Percentiles rank a stretch among this genome's conserved stretches.
Conservation (phyloP, 1,140 invertebrate genomes). For the Nebria ingens region DNA sequence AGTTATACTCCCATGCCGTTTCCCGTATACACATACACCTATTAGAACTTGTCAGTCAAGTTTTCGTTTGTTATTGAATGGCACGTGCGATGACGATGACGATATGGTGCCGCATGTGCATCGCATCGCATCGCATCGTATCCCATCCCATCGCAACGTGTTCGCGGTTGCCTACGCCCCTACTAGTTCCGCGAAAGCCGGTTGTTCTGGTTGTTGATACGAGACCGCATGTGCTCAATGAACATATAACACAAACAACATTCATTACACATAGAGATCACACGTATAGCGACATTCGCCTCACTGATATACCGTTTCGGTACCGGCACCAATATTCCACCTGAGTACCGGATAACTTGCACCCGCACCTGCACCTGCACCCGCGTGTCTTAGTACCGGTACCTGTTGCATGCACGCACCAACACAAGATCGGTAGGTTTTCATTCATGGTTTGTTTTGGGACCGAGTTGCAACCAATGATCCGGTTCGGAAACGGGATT, state of each 20-base stretch:
- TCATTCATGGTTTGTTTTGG: conserved; percentile 8
- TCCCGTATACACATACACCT: not conserved
- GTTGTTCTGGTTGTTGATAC: not conserved
- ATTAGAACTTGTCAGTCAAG: not conserved
- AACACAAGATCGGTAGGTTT: not conserved
- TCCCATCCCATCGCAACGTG: conserved; percentile 3
- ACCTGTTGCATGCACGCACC: not conserved
- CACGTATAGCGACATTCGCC: too few species aligned
- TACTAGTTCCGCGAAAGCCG: conserved; percentile 21
- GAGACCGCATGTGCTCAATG: not conserved
- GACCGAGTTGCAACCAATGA: not conserved
- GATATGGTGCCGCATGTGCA: not conserved
- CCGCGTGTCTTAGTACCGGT: not conserved
- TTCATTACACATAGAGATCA: not conserved
- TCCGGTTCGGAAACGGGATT: conserved; percentile 4
- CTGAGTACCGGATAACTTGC: not conserved
- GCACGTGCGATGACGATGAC: conserved; percentile 13
- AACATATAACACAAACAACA: not conserved
- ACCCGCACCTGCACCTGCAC: not conserved
- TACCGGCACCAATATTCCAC: not conserved
- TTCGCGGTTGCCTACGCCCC: conserved; percentile 17
- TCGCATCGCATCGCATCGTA: too few species aligned
- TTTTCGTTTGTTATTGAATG: conserved; percentile 24
- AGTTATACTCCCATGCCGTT: too few species aligned
- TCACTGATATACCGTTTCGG: not conserved